Evolutionary conservation across 2,113 vertebrate genomes (phyloP).

Genomic region (Barbus barbus): DNA sequence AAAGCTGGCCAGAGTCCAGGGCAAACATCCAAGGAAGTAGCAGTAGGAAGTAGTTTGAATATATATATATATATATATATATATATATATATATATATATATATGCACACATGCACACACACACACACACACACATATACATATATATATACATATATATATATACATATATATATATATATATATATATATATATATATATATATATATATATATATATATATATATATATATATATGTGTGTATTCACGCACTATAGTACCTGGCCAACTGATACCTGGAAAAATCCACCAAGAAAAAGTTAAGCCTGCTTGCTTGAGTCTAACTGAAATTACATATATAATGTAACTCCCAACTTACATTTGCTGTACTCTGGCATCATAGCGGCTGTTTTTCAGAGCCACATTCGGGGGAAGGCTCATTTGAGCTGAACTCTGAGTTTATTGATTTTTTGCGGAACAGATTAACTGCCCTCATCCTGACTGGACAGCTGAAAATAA

Average conservation of each 20-base stretch:
- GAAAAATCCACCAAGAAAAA: not conserved
- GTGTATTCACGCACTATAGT: too few relatives aligned
- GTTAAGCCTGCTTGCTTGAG: not conserved
- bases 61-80: too few relatives aligned
- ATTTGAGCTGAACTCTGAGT: constrained; percentile 53
- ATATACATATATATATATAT: too few relatives aligned
- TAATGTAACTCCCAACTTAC: not conserved
- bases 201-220: too few relatives aligned
- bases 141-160: too few relatives aligned
- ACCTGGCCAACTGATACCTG: not conserved
- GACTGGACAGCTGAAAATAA: constrained; percentile 41
- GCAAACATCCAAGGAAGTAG: not conserved
- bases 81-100: too few relatives aligned
- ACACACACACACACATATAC: too few relatives aligned
- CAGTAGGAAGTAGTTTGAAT: too few relatives aligned
- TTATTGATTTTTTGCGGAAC: constrained; percentile 53
- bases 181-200: too few relatives aligned
- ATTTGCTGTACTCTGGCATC: constrained; percentile 35
- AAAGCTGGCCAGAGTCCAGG: constrained; percentile 22
- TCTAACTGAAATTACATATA: not conserved
- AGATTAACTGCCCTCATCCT: constrained; percentile 53
- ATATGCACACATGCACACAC: too few relatives aligned
- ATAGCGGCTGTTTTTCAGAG: constrained; percentile 9
- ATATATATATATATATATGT: too few relatives aligned
- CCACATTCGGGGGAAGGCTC: constrained; percentile 35